Conservation (phyloP, 2,888 invertebrate species). For the Muscina levida region DNA sequence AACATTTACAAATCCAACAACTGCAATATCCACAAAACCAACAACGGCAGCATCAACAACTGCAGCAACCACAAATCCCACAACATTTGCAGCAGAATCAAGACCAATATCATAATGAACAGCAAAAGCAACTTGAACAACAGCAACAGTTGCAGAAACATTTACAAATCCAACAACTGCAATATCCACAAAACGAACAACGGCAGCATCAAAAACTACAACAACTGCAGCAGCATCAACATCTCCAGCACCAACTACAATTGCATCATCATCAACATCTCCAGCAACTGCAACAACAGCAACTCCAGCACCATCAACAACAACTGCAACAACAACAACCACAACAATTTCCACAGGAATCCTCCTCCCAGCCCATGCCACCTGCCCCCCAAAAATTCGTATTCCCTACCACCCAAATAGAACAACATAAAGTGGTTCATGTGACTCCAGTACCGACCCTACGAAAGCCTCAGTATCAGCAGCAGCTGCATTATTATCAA, state of each 20-base stretch:
- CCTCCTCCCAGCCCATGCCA: slow-evolving; percentile 47
- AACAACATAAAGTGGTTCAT: slow-evolving; percentile 67
- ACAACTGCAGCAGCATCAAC: slow-evolving; percentile 9
- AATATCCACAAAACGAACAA: neutral
- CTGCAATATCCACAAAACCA: slow-evolving; percentile 12
- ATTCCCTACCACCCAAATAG: slow-evolving; percentile 65
- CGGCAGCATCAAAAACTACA: neutral
- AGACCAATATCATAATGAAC: slow-evolving; percentile 36
- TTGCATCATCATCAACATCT: slow-evolving; percentile 24
- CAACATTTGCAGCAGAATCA: neutral
- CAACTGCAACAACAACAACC: slow-evolving; percentile 6
- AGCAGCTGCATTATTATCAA: slow-evolving; percentile 61
- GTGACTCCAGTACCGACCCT: slow-evolving; percentile 65
- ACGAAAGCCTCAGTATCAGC: slow-evolving; percentile 69
- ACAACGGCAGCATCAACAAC: neutral
- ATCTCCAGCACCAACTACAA: slow-evolving; percentile 30
- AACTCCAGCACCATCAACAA: slow-evolving; percentile 30
- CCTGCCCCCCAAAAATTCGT: slow-evolving; percentile 67
- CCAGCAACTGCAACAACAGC: slow-evolving; percentile 30
- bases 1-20: neutral
- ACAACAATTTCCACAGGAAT: slow-evolving; percentile 14
- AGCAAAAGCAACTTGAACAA: slow-evolving; percentile 32
- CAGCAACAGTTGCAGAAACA: slow-evolving; percentile 26
- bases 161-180: neutral
- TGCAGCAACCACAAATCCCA: slow-evolving; percentile 1